Base-by-base conservation (phyloP, 2,797 vertebrate species). In the Muscicapa striata region DNA sequence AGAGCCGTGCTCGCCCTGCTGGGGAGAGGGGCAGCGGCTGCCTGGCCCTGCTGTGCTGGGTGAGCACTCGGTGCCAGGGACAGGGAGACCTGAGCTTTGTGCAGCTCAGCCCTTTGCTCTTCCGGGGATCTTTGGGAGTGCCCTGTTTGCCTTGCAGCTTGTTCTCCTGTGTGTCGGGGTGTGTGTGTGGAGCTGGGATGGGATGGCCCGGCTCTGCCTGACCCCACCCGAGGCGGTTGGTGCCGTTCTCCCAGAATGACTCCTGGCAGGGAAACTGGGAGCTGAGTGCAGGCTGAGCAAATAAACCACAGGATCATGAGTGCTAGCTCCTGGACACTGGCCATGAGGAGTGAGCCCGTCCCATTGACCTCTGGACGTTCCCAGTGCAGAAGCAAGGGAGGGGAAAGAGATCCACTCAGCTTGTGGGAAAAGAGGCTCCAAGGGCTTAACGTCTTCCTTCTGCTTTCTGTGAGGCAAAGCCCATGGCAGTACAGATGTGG, bases 361-460 rank as follows among this genome's bases (percentile, higher is more conserved):
- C 91, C 48, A 36, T 69, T 86, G 92, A 93, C 94, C 94, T 88
- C 91, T 63, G 85, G 63, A 84, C 23, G 3, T 87, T 88, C 62
- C 59, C 59, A n/a, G 69, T 82, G 67, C 67, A 84, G 83, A 90
- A 74, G 67, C 38, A 36, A 78, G 82, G 49, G 38, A 45, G 59
- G n/a, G 36, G 30, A 27, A 34, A 62, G 61, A 38, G 58, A 89
- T 81, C 51, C 59, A 15, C 52, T 87, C 6, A 46, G 41, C 45
- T 41, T 91, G 48, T 89, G 94, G 59, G 76, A 82, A 61, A 68
- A 90, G 84, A 81, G 51, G 8, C 69, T 91, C 40, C 32, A 10
- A 29, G 29, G 59, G 29, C 46, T 84, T 87, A 66, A 32, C 14
- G 0, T 88, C 40, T 81, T 83, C 66, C 40, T 66, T 43, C 51